Evolutionary conservation across 2,888 invertebrate genomes (phyloP).

Genomic region (Dasypolia templi): DNA sequence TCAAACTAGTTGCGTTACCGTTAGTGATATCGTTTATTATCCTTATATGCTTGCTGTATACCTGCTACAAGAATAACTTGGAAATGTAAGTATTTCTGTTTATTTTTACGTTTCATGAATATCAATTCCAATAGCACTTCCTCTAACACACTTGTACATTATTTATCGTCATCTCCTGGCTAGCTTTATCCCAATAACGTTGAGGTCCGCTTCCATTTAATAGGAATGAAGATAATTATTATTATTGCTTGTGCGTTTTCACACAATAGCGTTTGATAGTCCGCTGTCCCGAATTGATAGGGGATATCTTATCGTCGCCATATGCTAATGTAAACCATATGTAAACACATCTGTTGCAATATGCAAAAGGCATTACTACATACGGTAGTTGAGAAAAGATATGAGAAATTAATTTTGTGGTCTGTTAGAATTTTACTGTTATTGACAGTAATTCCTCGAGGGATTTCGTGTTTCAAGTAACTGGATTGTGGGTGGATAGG

Average conservation of each 20-base stretch:
- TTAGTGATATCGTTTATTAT: conserved; percentile 63
- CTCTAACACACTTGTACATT: background rate
- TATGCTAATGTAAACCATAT: too few relatives aligned
- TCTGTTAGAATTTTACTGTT: background rate
- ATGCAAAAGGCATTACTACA: conserved; percentile 7
- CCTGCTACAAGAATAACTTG: conserved; percentile 77
- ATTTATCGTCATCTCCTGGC: background rate
- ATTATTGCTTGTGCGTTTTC: conserved; percentile 1
- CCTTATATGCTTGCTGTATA: conserved; percentile 74
- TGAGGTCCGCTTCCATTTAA: background rate
- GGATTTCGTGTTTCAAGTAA: too few relatives aligned
- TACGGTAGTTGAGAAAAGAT: background rate
- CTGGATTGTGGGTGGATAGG: too few relatives aligned
- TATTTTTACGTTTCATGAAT: background rate
- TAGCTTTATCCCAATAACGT: too few relatives aligned
- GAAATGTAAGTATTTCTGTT: conserved; percentile 77
- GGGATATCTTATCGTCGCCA: conserved; percentile 35
- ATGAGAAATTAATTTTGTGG: background rate
- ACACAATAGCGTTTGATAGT: background rate
- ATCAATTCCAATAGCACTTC: background rate
- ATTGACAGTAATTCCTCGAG: too few relatives aligned
- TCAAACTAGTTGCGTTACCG: conserved; percentile 67
- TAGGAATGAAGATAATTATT: too few relatives aligned
- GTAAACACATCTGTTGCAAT: conserved; percentile 10
- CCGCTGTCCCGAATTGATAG: conserved; percentile 39